phyloP scores from a whole-genome alignment of 2,888 invertebrate genomes.

The Phengaris alcon region DNA sequence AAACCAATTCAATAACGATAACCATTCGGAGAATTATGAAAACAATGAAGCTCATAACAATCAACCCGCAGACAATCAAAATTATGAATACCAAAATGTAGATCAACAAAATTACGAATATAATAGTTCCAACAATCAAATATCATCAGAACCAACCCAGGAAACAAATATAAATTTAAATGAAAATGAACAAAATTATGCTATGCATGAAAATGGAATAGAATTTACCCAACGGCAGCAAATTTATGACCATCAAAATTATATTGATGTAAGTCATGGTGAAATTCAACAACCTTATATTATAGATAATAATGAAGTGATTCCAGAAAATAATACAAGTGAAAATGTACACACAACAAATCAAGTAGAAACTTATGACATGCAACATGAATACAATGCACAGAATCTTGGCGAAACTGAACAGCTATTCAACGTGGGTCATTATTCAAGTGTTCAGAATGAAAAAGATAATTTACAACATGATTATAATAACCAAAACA shows the following conservation, averaged over 20 bases:
- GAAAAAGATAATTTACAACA: slow-evolving; percentile 33
- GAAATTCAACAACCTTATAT: slow-evolving; percentile 14
- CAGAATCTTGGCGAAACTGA: slow-evolving; percentile 29
- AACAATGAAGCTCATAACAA: slow-evolving; percentile 17
- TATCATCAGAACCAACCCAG: not conserved
- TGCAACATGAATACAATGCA: slow-evolving; percentile 28
- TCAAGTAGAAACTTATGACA: not conserved
- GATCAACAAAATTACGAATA: slow-evolving; percentile 29
- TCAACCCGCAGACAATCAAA: slow-evolving; percentile 33
- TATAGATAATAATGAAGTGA: not conserved
- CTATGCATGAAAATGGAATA: slow-evolving; percentile 39
- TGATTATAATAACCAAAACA: not conserved
- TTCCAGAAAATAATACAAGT: not conserved
- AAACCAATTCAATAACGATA: slow-evolving; percentile 30
- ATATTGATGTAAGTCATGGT: not conserved
- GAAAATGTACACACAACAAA: not conserved
- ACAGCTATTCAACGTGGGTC: slow-evolving; percentile 28
- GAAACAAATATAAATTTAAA: slow-evolving; percentile 15
- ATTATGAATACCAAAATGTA: slow-evolving; percentile 32
- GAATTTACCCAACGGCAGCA: slow-evolving; percentile 36
- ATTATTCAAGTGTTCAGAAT: slow-evolving; percentile 31
- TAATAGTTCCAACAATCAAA: not conserved
- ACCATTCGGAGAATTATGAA: slow-evolving; percentile 31
- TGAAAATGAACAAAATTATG: slow-evolving; percentile 33
- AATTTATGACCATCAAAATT: slow-evolving; percentile 36